Percentiles rank a stretch among this genome's conserved stretches.
Conservation (phyloP, 1,140 invertebrate genomes). For the Macrobrachium nipponense region DNA sequence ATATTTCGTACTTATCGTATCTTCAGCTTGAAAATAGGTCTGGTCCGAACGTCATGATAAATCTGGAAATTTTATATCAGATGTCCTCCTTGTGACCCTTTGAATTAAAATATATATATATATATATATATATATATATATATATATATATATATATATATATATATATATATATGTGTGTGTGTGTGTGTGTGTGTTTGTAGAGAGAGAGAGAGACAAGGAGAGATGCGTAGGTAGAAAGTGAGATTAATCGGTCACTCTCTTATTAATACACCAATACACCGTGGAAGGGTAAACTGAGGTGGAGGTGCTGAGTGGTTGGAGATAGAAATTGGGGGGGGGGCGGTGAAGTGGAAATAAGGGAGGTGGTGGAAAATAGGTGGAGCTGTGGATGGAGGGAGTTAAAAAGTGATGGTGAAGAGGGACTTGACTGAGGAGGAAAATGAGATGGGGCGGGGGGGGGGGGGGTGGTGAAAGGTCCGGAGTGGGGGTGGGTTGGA, state of each 20-base stretch:
- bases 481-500: too few relatives aligned
- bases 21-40: too few relatives aligned
- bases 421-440: too few relatives aligned
- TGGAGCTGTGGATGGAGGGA: too few relatives aligned
- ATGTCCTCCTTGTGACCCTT: not conserved
- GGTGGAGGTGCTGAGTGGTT: too few relatives aligned
- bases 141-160: conserved; percentile 16
- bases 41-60: too few relatives aligned
- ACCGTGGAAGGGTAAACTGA: too few relatives aligned
- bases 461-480: too few relatives aligned
- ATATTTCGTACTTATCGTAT: too few relatives aligned
- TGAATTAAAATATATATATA: not conserved
- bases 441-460: too few relatives aligned
- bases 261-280: not conserved
- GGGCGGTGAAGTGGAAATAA: not conserved
- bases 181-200: not conserved
- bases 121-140: not conserved
- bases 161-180: not conserved
- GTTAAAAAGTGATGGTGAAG: too few relatives aligned
- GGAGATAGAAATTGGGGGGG: not conserved
- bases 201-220: not conserved
- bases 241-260: not conserved
- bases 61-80: not conserved
- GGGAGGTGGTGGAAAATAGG: too few relatives aligned
- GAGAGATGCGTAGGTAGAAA: not conserved